Percentiles rank a stretch among this genome's conserved stretches.
These are phyloP conservation scores for Limosa lapponica DNA, from an alignment of 2,797 vertebrate genomes.

Conservation along the genomic window DNA sequence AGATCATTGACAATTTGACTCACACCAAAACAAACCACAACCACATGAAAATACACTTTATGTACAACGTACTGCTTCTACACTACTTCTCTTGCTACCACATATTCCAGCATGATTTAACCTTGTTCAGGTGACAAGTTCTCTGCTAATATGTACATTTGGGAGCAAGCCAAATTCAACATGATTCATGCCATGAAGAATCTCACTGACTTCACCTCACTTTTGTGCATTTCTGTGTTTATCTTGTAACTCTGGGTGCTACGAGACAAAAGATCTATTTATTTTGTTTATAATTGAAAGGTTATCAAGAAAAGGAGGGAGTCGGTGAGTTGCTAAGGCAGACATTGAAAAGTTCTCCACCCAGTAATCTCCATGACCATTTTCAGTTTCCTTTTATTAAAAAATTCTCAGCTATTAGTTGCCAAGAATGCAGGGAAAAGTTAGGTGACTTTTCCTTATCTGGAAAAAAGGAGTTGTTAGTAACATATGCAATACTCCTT, in stretches of 20 bases:
- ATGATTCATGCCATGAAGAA: not conserved
- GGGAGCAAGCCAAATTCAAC: conserved; percentile 19
- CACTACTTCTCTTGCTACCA: not conserved
- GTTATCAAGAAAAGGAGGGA: not conserved
- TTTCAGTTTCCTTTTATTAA: not conserved
- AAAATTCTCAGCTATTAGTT: not conserved
- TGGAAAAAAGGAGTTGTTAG: not conserved
- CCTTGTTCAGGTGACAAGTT: not conserved
- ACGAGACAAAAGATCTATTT: conserved; percentile 19
- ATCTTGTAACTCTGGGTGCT: not conserved
- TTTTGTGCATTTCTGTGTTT: not conserved
- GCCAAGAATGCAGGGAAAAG: not conserved
- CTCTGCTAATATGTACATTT: not conserved
- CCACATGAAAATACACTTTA: not conserved
- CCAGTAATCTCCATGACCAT: not conserved
- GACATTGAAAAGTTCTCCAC: not conserved
- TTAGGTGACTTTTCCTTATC: not conserved
- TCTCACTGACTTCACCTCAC: conserved; percentile 22
- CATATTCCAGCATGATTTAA: not conserved
- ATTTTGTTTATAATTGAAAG: not conserved
- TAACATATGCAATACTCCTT: not conserved
- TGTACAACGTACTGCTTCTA: not conserved
- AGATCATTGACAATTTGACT: not conserved
- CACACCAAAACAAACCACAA: not conserved
- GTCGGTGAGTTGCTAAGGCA: not conserved